phyloP scores from a whole-genome alignment of 2,113 vertebrate genomes.

The Pogona vitticeps region DNA sequence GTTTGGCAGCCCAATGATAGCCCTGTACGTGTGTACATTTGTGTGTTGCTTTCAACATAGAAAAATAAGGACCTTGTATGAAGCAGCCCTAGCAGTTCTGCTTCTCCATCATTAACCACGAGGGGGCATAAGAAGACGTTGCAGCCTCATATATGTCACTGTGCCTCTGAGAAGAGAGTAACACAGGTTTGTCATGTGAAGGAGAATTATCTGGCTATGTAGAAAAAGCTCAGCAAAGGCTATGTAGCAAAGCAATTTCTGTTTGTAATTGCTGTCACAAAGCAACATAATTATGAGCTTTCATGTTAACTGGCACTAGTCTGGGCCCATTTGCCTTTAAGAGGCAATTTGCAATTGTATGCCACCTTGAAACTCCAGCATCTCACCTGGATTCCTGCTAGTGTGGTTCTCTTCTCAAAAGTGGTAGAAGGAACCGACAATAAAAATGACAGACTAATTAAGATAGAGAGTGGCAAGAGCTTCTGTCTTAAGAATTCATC shows the following conservation, averaged over 20 bases:
- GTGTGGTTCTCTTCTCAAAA: background rate
- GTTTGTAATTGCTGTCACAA: background rate
- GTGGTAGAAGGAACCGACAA: background rate
- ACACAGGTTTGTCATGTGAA: background rate
- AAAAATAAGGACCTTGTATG: background rate
- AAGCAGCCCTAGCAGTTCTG: background rate
- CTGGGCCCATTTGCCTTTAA: background rate
- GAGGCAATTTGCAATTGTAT: background rate
- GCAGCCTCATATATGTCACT: background rate
- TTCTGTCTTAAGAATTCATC: background rate
- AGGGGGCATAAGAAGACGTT: background rate
- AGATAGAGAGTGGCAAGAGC: accelerated
- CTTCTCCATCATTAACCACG: background rate
- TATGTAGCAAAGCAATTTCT: background rate
- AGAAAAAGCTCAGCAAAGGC: background rate
- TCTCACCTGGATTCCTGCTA: background rate
- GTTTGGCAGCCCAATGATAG: no score
- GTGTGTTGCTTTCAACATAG: background rate
- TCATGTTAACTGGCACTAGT: background rate
- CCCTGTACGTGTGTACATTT: background rate
- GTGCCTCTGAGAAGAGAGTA: background rate
- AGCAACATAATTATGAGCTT: background rate
- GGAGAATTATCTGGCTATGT: background rate
- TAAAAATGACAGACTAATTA: background rate
- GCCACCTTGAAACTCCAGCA: background rate